Evolutionary conservation across 1,140 invertebrate genomes (phyloP).

Genomic region (Chironomus striatipennis): DNA sequence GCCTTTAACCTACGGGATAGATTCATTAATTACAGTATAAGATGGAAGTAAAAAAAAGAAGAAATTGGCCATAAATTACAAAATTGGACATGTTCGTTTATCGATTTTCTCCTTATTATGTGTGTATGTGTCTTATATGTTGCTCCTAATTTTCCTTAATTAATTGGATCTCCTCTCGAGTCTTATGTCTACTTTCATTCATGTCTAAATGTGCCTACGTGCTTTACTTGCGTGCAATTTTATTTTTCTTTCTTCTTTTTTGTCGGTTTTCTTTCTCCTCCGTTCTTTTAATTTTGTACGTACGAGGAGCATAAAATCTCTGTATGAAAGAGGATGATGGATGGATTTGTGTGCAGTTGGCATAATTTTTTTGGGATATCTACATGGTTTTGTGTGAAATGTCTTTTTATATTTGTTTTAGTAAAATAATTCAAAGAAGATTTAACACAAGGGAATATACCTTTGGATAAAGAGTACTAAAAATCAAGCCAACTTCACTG

Average conservation of each 20-base stretch:
- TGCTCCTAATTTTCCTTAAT: slow-evolving; percentile 14
- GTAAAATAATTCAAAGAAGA: too few relatives aligned
- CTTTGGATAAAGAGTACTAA: too few relatives aligned
- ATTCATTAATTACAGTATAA: not conserved
- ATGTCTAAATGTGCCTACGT: not conserved
- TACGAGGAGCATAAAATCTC: not conserved
- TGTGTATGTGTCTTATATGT: not conserved
- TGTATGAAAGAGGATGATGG: not conserved
- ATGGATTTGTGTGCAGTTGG: too few relatives aligned
- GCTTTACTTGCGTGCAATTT: not conserved
- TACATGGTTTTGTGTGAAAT: too few relatives aligned
- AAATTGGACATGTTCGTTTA: slow-evolving; percentile 7
- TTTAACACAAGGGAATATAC: too few relatives aligned
- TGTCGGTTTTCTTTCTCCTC: not conserved
- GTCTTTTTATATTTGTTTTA: too few relatives aligned
- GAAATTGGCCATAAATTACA: slow-evolving; percentile 4
- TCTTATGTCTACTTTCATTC: not conserved
- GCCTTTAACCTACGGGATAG: not conserved
- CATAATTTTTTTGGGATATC: too few relatives aligned
- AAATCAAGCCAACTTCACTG: too few relatives aligned
- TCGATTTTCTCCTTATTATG: not conserved
- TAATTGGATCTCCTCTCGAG: not conserved
- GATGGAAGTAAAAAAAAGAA: not conserved
- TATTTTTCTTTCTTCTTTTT: too few relatives aligned
- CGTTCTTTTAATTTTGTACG: not conserved